phyloP scores from a whole-genome alignment of 1,140 invertebrate species.

The Ceratoteleas bidentatus region DNA sequence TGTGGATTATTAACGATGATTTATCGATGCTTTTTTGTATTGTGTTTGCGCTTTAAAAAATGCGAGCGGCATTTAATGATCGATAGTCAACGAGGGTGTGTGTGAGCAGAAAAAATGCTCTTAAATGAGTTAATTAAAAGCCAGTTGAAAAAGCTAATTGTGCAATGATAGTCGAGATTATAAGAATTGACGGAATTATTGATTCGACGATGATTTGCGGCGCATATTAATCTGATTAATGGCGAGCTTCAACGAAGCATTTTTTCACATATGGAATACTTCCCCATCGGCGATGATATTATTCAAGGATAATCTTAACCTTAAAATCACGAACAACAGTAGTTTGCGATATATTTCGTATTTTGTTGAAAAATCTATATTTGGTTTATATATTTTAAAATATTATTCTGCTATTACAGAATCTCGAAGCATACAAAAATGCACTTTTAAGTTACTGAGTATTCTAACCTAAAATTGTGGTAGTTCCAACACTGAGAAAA shows the following conservation, averaged over 20 bases:
- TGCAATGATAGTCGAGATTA: slow-evolving; percentile 28
- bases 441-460: no score
- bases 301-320: no score
- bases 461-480: not conserved
- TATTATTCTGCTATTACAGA: no score
- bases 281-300: not conserved
- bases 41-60: slow-evolving; percentile 43
- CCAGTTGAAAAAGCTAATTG: slow-evolving; percentile 44
- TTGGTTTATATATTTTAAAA: no score
- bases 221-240: not conserved
- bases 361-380: no score
- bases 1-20: slow-evolving; percentile 55
- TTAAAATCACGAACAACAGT: no score
- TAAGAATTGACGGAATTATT: slow-evolving; percentile 31
- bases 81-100: slow-evolving; percentile 30
- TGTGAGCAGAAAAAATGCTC: slow-evolving; percentile 23
- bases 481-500: no score
- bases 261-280: not conserved
- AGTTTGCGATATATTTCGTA: no score
- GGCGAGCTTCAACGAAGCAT: no score
- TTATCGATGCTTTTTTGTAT: slow-evolving; percentile 52
- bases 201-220: slow-evolving; percentile 16
- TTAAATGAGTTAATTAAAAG: slow-evolving; percentile 52
- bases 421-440: no score
- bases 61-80: slow-evolving; percentile 35